Base-by-base conservation (phyloP, 1,140 invertebrate genomes). In the Solen grandis region DNA sequence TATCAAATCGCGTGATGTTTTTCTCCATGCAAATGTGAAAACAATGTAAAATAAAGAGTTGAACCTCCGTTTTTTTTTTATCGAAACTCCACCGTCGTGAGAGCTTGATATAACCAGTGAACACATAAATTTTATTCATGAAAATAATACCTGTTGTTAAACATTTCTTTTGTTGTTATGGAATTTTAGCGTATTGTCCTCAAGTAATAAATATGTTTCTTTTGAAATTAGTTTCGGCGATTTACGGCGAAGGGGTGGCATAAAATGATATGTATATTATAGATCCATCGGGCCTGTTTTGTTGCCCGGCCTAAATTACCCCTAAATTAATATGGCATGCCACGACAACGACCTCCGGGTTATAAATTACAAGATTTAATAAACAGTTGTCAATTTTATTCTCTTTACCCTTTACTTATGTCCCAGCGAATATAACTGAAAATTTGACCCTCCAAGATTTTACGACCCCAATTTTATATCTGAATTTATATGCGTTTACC, bases 251-350 rank as follows among this genome's bases (percentile, higher is more conserved):
- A 65, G 35, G 73, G 62, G 73, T 76, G 62, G 73, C 62, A 76
- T 76, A 65, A 76, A 76, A 76, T 65, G 73, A 76, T 76, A 76
- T 76, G 73, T 76, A 76, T 76, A 76, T 76, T 76, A 76, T 76
- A 76, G 35, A 76, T 76, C 22, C 36, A 76, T 76, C 35, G 38
- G n/a, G 33, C n/a, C 22, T 14, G 22, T 57, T 46, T 76, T 76
- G 57, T 63, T 54, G 31, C n/a, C 0, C 2, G 13, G 31, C 10
- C 59, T 31, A 65, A 46, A 65, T 76, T 65, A 65, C 59, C 33
- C 10, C 0, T 8, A 19, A 27, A 54, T 76, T 76, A 76, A 65
- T 76, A 76, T 63, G 27, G 27, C 31, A 19, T 33, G 27, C 36
- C 41, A 41, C 19, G 25, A 76, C 14, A 35, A 5, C 29, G 75